Percentiles rank a stretch among this genome's conserved stretches.
phyloP scores from a whole-genome alignment of 2,797 vertebrate species.

The Dromococcyx pavoninus region DNA sequence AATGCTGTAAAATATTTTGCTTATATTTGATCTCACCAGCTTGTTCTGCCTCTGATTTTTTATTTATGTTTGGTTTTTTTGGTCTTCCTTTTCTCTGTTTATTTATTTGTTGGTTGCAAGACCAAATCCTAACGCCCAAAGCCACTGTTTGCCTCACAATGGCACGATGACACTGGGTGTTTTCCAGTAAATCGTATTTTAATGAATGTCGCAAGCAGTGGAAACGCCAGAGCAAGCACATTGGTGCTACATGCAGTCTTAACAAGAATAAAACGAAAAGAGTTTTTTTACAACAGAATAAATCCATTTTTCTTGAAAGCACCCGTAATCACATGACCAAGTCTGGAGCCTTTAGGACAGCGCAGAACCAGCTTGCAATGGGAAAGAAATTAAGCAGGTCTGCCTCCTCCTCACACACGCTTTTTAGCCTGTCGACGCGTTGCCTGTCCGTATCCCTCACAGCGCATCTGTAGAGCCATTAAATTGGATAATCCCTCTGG shows the following conservation, averaged over 20 bases:
- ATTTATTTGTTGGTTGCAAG: neutral
- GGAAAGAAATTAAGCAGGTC: conserved; percentile 58
- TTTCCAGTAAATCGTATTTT: conserved; percentile 47
- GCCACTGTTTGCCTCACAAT: conserved; percentile 51
- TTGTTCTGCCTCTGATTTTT: conserved; percentile 6
- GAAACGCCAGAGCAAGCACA: neutral
- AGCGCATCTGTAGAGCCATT: conserved; percentile 84
- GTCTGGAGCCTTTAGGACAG: conserved; percentile 56
- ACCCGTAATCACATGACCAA: conserved; percentile 61
- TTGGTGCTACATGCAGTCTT: conserved; percentile 22
- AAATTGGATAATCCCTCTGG: conserved; percentile 86
- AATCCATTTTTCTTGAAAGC: conserved; percentile 64
- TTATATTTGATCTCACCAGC: conserved; percentile 9
- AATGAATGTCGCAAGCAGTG: neutral
- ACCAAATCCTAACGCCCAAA: conserved; percentile 11
- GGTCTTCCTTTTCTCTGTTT: neutral
- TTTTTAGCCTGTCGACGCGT: conserved; percentile 62
- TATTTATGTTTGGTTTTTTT: conserved; percentile 3
- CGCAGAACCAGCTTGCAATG: conserved; percentile 9
- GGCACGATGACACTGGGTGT: conserved; percentile 12
- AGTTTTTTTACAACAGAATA: conserved; percentile 64
- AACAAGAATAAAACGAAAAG: conserved; percentile 65
- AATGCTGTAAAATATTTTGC: neutral
- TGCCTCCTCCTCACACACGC: conserved; percentile 43
- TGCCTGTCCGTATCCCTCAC: conserved; percentile 76